These are phyloP conservation scores for Gavia stellata DNA, from an alignment of 2,113 vertebrate genomes.

Conservation along the genomic window DNA sequence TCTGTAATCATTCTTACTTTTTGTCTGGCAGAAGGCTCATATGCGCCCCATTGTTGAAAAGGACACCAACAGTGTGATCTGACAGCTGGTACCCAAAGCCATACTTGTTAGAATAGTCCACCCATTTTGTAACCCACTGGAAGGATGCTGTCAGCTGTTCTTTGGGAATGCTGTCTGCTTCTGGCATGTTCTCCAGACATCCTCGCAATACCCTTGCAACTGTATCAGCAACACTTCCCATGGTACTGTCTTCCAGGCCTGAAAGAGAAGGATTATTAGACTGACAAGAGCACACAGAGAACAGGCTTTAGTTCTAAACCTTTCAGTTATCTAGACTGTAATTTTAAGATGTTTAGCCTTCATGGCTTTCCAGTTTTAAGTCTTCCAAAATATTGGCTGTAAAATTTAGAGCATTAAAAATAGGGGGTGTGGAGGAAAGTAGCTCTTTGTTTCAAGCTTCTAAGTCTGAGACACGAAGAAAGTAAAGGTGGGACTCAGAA, in stretches of 20 bases:
- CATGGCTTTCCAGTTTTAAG: neutral
- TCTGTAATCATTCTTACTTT: constrained; percentile 76
- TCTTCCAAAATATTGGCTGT: neutral
- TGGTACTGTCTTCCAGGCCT: constrained; percentile 94
- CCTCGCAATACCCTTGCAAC: constrained; percentile 88
- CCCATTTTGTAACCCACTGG: constrained; percentile 99
- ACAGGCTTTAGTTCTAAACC: neutral
- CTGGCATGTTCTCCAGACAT: constrained; percentile 93
- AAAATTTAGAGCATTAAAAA: neutral
- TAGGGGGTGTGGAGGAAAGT: neutral
- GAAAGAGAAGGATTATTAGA: neutral
- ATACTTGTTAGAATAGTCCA: constrained; percentile 98
- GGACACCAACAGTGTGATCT: constrained; percentile 94
- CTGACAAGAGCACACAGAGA: neutral
- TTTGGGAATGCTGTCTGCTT: constrained; percentile 85
- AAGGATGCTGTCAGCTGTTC: constrained; percentile 80
- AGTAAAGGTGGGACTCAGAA: neutral
- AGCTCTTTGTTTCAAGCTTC: neutral
- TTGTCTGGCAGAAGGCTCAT: constrained; percentile 97
- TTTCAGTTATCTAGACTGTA: neutral
- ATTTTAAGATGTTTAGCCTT: neutral
- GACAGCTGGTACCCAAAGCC: constrained; percentile 98
- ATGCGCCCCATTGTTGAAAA: constrained; percentile 97
- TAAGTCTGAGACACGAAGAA: neutral
- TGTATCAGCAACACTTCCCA: constrained; percentile 90